Evolutionary conservation across 2,888 invertebrate genomes (phyloP), one percentile per base, ranked within the genome.

Genomic region (Hirtodrosophila cameraria): DNA sequence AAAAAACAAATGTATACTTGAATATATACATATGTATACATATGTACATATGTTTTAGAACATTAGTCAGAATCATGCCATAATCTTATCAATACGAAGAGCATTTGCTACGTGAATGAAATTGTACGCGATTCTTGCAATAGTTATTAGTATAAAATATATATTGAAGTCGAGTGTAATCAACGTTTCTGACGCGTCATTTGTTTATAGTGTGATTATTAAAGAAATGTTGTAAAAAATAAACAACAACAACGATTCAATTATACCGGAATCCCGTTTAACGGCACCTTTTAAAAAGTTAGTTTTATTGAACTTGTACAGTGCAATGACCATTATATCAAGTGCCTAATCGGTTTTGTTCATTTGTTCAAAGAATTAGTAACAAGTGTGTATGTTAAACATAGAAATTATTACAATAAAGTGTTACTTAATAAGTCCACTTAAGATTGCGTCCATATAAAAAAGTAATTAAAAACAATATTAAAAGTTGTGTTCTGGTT

Each of bases 1-100:
- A n/a, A n/a, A n/a, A n/a, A n/a, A n/a, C n/a, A n/a, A n/a, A 7
- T 11, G 3, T 16, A 20, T 18, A 28, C 12, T n/a, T 20, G 13
- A 3, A 2, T 11, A 28, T 16, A 15, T 23, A 25, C 5, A 1
- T 8, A 28, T 43, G 18, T 33, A 12, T 28, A 35, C 23, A 28
- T 38, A 43, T 36, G 20, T 20, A 12, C 0, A 3, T 39, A 20
- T 11, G 16, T 30, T 15, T 7, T 7, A 3, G 6, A 12, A 38
- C 2, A 12, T 25, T 30, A 18, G 7, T 20, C 9, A 5, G 16
- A 38, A 60, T 50, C 60, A 55, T 60, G 42, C 59, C 54, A 64
- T 52, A 48, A 60, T 60, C 69, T 69, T 52, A 65, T 69, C 69
- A 55, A 25, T 16, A 36, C 16, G 7, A 13, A 9, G 35, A 18